Percentiles rank a stretch among this genome's conserved stretches.
Conservation (phyloP, 2,113 vertebrate genomes). For the Arizona elegans region DNA sequence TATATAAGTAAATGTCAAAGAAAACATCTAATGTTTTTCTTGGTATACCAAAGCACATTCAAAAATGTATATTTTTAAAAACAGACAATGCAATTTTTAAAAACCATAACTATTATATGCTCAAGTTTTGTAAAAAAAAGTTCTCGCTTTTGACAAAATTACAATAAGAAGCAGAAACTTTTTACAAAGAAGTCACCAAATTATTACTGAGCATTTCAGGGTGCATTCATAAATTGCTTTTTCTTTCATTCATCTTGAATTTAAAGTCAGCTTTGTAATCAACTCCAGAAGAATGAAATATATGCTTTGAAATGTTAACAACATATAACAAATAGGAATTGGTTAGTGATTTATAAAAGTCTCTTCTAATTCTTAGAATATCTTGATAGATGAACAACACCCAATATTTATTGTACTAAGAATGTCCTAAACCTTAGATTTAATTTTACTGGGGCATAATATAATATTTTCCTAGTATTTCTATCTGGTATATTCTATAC, state of each 20-base stretch:
- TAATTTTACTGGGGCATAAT: conserved; percentile 23
- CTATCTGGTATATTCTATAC: neutral
- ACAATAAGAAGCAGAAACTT: neutral
- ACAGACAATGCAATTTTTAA: conserved; percentile 16
- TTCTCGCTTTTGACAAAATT: conserved; percentile 20
- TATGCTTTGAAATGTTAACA: conserved; percentile 72
- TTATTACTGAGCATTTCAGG: conserved; percentile 36
- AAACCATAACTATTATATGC: conserved; percentile 32
- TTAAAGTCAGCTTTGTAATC: conserved; percentile 54
- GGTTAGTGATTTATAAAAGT: conserved; percentile 36
- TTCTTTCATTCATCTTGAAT: conserved; percentile 39
- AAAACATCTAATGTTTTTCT: conserved; percentile 30
- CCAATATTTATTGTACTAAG: conserved; percentile 24
- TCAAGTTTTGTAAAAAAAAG: conserved; percentile 14
- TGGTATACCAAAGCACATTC: conserved; percentile 24
- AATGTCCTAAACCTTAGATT: neutral
- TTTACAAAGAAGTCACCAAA: conserved; percentile 14
- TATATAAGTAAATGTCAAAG: conserved; percentile 29
- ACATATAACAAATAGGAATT: conserved; percentile 47
- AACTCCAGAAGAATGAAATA: conserved; percentile 70
- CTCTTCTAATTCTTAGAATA: conserved; percentile 44
- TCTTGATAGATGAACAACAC: conserved; percentile 27
- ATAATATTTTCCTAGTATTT: neutral
- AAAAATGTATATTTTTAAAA: neutral
- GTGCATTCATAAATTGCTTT: conserved; percentile 20